Conservation (phyloP, 2,113 vertebrate species). For the Solenodon paradoxus region DNA sequence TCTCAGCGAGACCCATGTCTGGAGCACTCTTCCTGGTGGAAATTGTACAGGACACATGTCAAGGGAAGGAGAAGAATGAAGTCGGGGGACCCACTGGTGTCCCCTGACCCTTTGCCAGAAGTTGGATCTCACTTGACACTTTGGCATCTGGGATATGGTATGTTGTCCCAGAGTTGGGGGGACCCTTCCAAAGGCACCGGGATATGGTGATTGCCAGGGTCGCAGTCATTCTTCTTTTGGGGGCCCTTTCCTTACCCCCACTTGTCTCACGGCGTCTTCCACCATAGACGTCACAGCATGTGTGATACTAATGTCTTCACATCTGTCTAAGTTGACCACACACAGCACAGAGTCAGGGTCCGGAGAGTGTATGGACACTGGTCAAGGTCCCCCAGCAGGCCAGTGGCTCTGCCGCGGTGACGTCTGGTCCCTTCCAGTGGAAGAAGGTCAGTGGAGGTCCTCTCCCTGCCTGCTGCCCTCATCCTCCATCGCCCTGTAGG, state of each 20-base stretch:
- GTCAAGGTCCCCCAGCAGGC: not conserved
- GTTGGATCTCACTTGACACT: not conserved
- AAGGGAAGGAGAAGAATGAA: not conserved
- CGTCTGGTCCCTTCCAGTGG: not conserved
- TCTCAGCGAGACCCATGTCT: not conserved
- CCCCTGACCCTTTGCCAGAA: not conserved
- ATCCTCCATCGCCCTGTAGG: not conserved
- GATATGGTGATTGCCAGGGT: not conserved
- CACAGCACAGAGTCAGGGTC: too few species aligned
- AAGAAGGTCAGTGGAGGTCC: not conserved
- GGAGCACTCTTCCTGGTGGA: not conserved
- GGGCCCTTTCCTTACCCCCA: not conserved
- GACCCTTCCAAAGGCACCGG: not conserved
- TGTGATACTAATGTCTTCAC: not conserved
- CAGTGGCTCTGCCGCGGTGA: not conserved
- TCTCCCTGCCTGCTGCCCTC: not conserved
- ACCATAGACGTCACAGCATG: not conserved
- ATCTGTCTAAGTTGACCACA: not conserved
- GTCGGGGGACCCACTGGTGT: not conserved
- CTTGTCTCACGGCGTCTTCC: not conserved
- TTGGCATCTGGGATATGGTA: not conserved
- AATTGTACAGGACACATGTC: fast-evolving
- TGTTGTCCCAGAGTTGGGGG: not conserved
- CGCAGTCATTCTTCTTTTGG: not conserved
- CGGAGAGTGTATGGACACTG: too few species aligned